These are phyloP conservation scores for Panurus biarmicus DNA, from an alignment of 2,113 vertebrate genomes.

Conservation along the genomic window DNA sequence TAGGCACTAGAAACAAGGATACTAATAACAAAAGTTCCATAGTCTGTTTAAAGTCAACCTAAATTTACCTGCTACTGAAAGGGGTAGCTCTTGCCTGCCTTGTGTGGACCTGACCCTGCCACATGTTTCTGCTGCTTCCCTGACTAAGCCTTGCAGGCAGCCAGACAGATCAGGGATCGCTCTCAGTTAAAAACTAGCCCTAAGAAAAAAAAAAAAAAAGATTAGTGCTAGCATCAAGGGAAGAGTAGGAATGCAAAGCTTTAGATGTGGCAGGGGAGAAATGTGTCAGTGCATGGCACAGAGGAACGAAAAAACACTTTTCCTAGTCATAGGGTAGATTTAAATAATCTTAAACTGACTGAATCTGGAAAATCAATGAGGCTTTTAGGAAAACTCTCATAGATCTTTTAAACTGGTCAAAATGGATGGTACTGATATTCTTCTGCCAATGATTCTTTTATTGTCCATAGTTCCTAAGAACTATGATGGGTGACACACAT, in stretches of 20 bases:
- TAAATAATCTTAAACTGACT: background rate
- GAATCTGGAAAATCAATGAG: background rate
- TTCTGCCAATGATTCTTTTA: background rate
- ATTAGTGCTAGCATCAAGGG: background rate
- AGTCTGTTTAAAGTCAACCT: background rate
- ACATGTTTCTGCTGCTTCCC: slow-evolving; percentile 13
- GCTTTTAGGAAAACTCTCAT: background rate
- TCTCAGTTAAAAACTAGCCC: slow-evolving; percentile 1
- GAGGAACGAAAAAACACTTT: background rate
- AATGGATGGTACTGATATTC: background rate
- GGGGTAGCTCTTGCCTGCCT: background rate
- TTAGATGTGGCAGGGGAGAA: background rate
- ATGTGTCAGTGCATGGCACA: background rate
- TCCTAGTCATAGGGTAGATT: background rate
- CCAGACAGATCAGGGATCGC: background rate
- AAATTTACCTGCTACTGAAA: slow-evolving; percentile 20
- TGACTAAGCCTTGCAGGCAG: background rate
- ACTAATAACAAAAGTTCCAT: background rate
- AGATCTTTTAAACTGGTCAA: background rate
- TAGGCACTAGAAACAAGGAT: background rate
- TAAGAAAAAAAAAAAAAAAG: background rate
- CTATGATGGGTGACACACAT: background rate
- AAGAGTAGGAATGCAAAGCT: background rate
- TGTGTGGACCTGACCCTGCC: background rate
- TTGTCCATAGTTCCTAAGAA: background rate